Evolutionary conservation across 2,888 invertebrate genomes (phyloP).

Genomic region (Cerceris rybyensis): DNA sequence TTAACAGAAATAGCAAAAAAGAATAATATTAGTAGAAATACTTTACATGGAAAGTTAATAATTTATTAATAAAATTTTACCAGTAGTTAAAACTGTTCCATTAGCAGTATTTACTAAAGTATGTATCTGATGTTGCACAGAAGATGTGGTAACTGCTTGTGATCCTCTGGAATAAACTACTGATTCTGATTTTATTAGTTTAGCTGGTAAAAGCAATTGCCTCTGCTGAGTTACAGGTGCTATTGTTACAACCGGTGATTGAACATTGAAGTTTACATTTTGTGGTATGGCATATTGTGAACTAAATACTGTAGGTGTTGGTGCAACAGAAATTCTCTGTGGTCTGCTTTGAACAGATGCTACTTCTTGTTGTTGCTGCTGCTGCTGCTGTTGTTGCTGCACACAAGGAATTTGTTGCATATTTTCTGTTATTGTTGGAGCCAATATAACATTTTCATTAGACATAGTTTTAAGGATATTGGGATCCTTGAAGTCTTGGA

Average conservation of each 20-base stretch:
- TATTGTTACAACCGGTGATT: slow-evolving; percentile 78
- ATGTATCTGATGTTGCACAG: slow-evolving; percentile 83
- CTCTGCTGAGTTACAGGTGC: slow-evolving; percentile 77
- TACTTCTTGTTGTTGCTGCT: slow-evolving; percentile 50
- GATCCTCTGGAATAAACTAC: slow-evolving; percentile 77
- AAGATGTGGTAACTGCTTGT: slow-evolving; percentile 73
- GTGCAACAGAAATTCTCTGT: slow-evolving; percentile 70
- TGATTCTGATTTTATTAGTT: slow-evolving; percentile 79
- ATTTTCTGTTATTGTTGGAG: slow-evolving; percentile 46
- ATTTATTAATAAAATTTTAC: slow-evolving; percentile 64
- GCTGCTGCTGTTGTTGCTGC: slow-evolving; percentile 25
- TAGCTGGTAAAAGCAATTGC: slow-evolving; percentile 78
- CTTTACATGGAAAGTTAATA: background rate
- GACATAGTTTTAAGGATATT: slow-evolving; percentile 55
- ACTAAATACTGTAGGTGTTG: slow-evolving; percentile 74
- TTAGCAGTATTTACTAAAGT: slow-evolving; percentile 86
- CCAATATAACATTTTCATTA: slow-evolving; percentile 61
- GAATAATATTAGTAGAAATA: slow-evolving; percentile 4
- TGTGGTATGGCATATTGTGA: slow-evolving; percentile 77
- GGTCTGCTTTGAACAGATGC: slow-evolving; percentile 52
- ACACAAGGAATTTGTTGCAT: slow-evolving; percentile 49
- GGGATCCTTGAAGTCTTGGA: slow-evolving; percentile 66
- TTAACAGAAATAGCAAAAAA: slow-evolving; percentile 53
- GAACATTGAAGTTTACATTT: slow-evolving; percentile 78
- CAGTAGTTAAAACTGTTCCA: slow-evolving; percentile 87